These are phyloP conservation scores for Leucania comma DNA, from an alignment of 2,888 invertebrate species.

Conservation along the genomic window DNA sequence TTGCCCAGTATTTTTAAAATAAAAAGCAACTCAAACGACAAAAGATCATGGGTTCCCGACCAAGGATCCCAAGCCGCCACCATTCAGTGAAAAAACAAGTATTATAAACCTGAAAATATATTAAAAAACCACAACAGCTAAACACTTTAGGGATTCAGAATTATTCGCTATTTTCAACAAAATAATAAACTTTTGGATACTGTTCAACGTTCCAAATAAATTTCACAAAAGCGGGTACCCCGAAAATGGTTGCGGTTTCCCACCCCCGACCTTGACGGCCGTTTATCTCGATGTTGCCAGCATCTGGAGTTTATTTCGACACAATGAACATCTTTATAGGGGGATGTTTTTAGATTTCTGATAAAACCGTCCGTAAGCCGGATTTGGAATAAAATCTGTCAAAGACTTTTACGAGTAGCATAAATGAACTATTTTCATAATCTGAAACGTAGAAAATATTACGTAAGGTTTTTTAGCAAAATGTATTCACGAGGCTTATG, in stretches of 20 bases:
- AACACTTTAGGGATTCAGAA: constrained; percentile 25
- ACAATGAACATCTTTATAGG: constrained; percentile 26
- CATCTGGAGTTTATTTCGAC: constrained; percentile 26
- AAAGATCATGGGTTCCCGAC: constrained; percentile 7
- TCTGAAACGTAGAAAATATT: constrained; percentile 6
- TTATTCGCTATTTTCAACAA: constrained; percentile 29
- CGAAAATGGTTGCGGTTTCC: constrained; percentile 39
- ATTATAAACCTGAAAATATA: constrained; percentile 28
- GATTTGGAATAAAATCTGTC: constrained; percentile 27
- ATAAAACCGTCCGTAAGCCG: constrained; percentile 3
- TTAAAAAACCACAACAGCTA: constrained; percentile 16
- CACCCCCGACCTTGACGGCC: constrained; percentile 45
- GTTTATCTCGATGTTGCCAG: constrained; percentile 35
- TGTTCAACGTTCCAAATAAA: constrained; percentile 43
- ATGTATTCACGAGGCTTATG: constrained; percentile 22
- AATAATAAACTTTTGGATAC: constrained; percentile 47
- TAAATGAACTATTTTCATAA: constrained; percentile 11
- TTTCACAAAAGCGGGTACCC: constrained; percentile 52
- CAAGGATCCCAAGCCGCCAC: neutral
- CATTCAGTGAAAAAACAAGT: constrained; percentile 2
- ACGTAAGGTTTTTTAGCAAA: constrained; percentile 29
- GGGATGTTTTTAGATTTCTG: constrained; percentile 9
- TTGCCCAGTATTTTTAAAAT: constrained; percentile 7
- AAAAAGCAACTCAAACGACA: neutral
- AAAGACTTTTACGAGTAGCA: constrained; percentile 1